These are phyloP conservation scores for Egretta garzetta DNA, from an alignment of 2,113 vertebrate genomes.

Conservation along the genomic window DNA sequence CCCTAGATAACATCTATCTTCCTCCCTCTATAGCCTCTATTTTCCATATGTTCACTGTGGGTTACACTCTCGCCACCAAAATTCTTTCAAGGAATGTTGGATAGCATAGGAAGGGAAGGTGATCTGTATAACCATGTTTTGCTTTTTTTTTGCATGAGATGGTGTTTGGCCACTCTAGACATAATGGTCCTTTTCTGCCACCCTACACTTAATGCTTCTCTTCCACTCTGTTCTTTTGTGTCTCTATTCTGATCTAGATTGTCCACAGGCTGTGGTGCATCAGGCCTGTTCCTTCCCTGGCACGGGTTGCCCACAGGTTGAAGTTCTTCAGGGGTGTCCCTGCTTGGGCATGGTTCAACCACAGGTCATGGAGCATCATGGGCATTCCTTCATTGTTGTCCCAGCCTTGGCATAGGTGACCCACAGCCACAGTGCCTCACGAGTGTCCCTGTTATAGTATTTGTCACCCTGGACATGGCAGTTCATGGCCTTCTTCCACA, in stretches of 20 bases:
- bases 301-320: neutral
- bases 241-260: neutral
- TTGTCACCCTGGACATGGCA: neutral
- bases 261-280: neutral
- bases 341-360: neutral
- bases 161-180: neutral
- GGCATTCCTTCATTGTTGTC: neutral
- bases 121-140: neutral
- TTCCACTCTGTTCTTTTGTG: neutral
- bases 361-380: neutral
- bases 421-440: neutral
- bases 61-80: neutral
- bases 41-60: neutral
- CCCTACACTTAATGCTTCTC: neutral
- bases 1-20: neutral
- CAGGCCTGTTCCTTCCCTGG: neutral
- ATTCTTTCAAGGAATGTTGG: accelerated
- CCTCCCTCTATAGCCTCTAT: neutral
- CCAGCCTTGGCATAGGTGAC: neutral
- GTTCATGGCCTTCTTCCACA: neutral
- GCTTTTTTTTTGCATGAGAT: neutral
- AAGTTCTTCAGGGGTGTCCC: neutral
- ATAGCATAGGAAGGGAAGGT: neutral
- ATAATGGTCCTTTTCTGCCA: neutral
- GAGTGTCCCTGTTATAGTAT: neutral